Conservation (phyloP, 2,888 invertebrate species). For the Furcula furcula region DNA sequence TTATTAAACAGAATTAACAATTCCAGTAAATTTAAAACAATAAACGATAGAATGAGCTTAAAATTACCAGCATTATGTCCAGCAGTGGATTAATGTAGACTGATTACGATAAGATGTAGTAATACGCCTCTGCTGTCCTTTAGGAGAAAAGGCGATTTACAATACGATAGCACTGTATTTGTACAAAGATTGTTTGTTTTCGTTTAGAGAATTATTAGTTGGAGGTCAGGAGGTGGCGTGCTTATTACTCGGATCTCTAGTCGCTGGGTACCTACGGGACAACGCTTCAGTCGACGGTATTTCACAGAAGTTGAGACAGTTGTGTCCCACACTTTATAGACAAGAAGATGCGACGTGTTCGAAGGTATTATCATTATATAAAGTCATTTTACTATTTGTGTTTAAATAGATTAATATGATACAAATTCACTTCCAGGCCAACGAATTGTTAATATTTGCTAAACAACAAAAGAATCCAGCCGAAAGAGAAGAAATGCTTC, state of each 20-base stretch:
- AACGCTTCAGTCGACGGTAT: slow-evolving; percentile 97
- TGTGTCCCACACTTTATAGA: slow-evolving; percentile 96
- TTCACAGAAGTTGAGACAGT: slow-evolving; percentile 91
- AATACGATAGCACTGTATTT: no score
- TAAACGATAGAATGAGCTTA: no score
- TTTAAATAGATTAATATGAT: no score
- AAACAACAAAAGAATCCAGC: slow-evolving; percentile 87
- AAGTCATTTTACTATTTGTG: not conserved
- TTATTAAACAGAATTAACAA: no score
- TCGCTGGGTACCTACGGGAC: slow-evolving; percentile 96
- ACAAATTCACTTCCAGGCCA: slow-evolving; percentile 83
- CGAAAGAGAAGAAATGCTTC: slow-evolving; percentile 89
- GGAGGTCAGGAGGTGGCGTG: slow-evolving; percentile 86
- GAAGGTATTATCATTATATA: slow-evolving; percentile 82
- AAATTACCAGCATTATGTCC: no score
- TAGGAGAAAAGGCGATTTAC: no score
- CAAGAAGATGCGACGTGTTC: slow-evolving; percentile 98
- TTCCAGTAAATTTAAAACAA: no score
- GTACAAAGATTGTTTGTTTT: no score
- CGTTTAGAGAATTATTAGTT: slow-evolving; percentile 86
- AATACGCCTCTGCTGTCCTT: no score
- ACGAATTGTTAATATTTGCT: slow-evolving; percentile 92
- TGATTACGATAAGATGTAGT: no score
- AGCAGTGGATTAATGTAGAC: no score
- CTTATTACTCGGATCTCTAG: slow-evolving; percentile 90